These are phyloP conservation scores for Capra hircus DNA, from an alignment of 2,113 vertebrate species.

Conservation along the genomic window DNA sequence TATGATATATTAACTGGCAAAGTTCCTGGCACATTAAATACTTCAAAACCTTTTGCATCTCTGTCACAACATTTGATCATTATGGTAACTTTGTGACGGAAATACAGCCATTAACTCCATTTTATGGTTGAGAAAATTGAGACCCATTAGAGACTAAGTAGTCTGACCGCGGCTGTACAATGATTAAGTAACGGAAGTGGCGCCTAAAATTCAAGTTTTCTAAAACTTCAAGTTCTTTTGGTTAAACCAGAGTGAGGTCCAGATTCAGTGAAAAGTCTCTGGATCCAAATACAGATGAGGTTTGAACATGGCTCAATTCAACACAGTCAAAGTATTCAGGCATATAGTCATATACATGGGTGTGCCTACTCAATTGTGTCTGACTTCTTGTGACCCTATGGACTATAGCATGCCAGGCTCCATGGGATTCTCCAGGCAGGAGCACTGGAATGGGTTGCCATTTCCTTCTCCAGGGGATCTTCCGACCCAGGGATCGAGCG, in stretches of 20 bases:
- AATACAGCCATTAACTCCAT: neutral
- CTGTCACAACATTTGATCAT: neutral
- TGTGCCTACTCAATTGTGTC: neutral
- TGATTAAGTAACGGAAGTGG: neutral
- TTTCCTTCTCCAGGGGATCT: neutral
- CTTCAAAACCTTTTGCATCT: neutral
- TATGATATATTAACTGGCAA: neutral
- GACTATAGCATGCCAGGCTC: neutral
- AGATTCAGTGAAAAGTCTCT: neutral
- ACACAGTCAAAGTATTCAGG: neutral
- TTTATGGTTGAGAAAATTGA: neutral
- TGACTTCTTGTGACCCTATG: neutral
- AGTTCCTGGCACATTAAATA: neutral
- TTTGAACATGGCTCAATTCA: neutral
- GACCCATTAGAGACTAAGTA: neutral
- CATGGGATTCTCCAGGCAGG: neutral
- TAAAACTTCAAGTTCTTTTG: neutral
- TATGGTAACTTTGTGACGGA: neutral
- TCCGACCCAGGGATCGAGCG: neutral
- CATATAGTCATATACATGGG: neutral
- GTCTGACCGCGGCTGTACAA: neutral
- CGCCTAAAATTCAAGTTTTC: neutral
- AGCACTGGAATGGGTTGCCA: neutral
- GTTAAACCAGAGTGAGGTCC: neutral
- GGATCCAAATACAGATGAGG: neutral